phyloP scores from a whole-genome alignment of 2,113 vertebrate species.

The Rana temporaria region DNA sequence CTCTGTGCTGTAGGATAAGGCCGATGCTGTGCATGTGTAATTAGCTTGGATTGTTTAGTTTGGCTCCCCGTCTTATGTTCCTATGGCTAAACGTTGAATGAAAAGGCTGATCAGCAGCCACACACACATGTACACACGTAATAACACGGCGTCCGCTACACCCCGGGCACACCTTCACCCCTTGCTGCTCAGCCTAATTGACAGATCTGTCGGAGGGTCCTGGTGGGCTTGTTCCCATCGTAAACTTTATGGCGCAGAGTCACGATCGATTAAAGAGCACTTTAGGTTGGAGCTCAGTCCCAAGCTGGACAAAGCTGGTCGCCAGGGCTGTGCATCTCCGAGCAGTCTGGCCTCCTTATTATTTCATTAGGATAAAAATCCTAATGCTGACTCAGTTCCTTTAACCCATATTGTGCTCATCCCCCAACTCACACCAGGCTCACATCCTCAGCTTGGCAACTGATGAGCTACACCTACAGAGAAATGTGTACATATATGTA shows the following conservation, averaged over 20 bases:
- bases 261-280: constrained; percentile 83
- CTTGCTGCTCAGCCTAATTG: constrained; percentile 76
- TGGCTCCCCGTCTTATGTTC: constrained; percentile 23
- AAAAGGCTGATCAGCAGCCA: background rate
- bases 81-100: constrained; percentile 19
- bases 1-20: constrained; percentile 2
- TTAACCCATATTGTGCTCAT: background rate
- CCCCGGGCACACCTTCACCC: constrained; percentile 63
- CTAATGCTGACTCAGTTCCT: background rate
- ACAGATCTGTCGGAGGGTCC: constrained; percentile 71
- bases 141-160: constrained; percentile 55
- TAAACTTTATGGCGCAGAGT: constrained; percentile 87
- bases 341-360: constrained; percentile 19
- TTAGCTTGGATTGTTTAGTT: constrained; percentile 36
- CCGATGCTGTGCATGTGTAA: background rate
- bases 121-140: background rate
- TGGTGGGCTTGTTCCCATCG: constrained; percentile 78
- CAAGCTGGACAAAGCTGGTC: constrained; percentile 61
- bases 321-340: constrained; percentile 1
- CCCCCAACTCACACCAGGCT: too few relatives aligned
- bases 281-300: constrained; percentile 68
- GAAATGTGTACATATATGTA: background rate
- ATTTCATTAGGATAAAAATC: too few relatives aligned
- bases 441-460: too few relatives aligned
- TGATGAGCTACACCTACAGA: background rate